Base-by-base conservation (phyloP, 1,140 invertebrate species). In the Drosophila simulans region DNA sequence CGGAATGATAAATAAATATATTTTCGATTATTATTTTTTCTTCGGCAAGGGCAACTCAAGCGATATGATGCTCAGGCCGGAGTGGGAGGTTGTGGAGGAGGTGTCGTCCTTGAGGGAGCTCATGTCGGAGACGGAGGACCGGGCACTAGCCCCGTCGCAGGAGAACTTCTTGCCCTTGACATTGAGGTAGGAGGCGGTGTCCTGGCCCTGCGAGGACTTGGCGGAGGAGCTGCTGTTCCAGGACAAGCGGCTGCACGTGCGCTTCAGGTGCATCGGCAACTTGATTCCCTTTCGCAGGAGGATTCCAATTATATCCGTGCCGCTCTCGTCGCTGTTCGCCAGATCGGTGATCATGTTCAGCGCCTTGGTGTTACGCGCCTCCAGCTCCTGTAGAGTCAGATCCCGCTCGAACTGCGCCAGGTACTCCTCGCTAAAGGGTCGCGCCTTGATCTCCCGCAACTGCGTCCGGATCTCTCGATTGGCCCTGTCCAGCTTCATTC, bases 311-410 rank as follows among this genome's bases (percentile, higher is more conserved):
- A 92, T 81, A 15, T 90, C 59, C 56, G 92, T 58, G 11, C 85
- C 77, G 77, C 82, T 68, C 79, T 75, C 63, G 51, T 91, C 75
- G 25, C 60, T 75, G 17, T 71, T 72, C 22, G 90, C 78, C 58
- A 93, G 81, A 48, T 93, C 92, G 7, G 78, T 55, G 8, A 94
- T 46, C 51, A 92, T 72, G 45, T 93, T 92, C 3, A 93, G 53
- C 0, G 85, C 91, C 58, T 78, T 88, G 12, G 78, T 80, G 64
- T 93, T 93, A 40, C 68, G 92, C 45, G 72, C 79, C 83, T 81
- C 91, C 53, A 74, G 83, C 56, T 92, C 93, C 78, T 80, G 93
- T 49, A 78, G 79, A 52, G 84, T 89, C 53, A 83, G 63, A 42
- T 92, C 86, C 31, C 91, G 90, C 53, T 93, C 86, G 34, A 91